Evolutionary conservation across 2,888 invertebrate genomes (phyloP), one percentile per base, ranked within the genome.

Genomic region (Rhopalosiphum nymphaeae): DNA sequence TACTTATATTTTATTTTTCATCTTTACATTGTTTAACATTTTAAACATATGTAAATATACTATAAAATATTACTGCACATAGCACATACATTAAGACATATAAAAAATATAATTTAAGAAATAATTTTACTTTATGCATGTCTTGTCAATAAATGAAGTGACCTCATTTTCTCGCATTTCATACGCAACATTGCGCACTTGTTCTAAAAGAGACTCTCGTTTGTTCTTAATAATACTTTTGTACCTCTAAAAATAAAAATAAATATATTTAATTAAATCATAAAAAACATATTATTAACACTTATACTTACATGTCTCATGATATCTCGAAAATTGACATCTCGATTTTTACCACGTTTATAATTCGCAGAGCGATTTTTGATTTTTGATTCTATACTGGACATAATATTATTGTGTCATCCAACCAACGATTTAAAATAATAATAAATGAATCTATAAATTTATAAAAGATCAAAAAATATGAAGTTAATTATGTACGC

Each of bases 141-240:
- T 90, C 61, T 94, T 94, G 85, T 94, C 93, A 29, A 94, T 94
- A 42, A 94, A 94, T 16, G 85, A 90, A 61, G 90, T 90, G 49
- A 94, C 90, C 49, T 94, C 93, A 86, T 90, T 94, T 49, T 94
- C 49, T 86, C 90, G 84, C 93, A 90, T 94, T 89, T 94, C 93
- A 67, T 86, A 90, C 1, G 93, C 44, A 42, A 94, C 90, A 90
- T 86, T 94, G 13, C 93, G 93, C 16, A 94, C 90, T 85, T 42
- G 90, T 94, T 90, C 61, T 90, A 94, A 90, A 90, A 94, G 93
- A 57, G 49, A 57, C 36, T 94, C 93, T 5, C 93, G 90, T 94
- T 94, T 94, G 25, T 90, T 90, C 90, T 90, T 94, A 49, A 94
- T 61, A 5, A 94, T 85, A 42, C 25, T 61, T 90, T 46, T 84